Evolutionary conservation across 2,113 vertebrate genomes (phyloP), one percentile per base, ranked within the genome.

Genomic region (Columba livia): DNA sequence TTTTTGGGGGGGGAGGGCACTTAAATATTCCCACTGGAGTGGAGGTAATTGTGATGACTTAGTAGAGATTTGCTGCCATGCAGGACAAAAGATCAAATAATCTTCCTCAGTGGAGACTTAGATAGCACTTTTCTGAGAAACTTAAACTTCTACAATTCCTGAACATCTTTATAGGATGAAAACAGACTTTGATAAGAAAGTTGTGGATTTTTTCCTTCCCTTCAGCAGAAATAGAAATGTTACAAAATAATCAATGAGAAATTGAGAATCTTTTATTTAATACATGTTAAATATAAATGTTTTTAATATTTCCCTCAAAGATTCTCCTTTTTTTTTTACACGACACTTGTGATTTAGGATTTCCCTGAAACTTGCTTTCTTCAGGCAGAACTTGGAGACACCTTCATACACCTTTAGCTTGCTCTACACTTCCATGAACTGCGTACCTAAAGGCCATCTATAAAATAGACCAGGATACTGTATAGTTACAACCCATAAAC

Each of bases 401-500:
- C 54, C 48, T 13, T 23, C 18, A 11, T 21, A 31, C 12, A 47
- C 29, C 32, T 69, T 82, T n/a, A 74, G 21, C 51, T 89, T 2
- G 0, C n/a, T 26, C 44, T 66, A 7, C 6, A 0, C 34, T 53
- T 88, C 60, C 56, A n/a, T 9, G 17, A 48, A 12, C 38, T 3
- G 5, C 9, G 25, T 31, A 50, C 71, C 50, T 44, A 16, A 85
- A 85, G 16, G 16, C 50, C 38, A 28, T 47, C 61, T 72, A 48
- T 74, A 40, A 85, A 94, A 67, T n/a, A 13, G 71, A 31, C 51
- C 38, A 28, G 62, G 67, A 48, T 14, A 23, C 10, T 3, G 17
- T 15, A 24, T 26, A 11, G 26, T 71, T 75, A 58, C 83, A 79
- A 66, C 60, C 83, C 79, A 92, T 85, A 79, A 88, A 94, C 47